Base-by-base conservation (phyloP, 1,140 invertebrate species). In the Drosophila santomea region DNA sequence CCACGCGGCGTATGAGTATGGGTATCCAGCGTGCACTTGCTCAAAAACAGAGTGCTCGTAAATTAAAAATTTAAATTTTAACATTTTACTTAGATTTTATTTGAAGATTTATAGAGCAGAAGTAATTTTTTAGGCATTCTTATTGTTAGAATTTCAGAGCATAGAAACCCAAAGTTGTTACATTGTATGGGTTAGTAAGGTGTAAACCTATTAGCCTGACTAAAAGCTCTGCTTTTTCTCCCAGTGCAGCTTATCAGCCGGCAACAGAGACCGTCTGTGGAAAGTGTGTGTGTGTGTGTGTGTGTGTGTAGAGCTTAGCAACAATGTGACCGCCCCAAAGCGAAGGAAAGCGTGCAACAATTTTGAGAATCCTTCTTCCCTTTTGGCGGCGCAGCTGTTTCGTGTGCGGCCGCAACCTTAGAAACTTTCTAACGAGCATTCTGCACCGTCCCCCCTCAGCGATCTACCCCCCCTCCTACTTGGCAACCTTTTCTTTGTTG, bases 311-410 rank as follows among this genome's bases (percentile, higher is more conserved):
- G 35, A 63, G 80, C 43, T 63, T 74, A 39, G 54, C 52, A 85
- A 77, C 73, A 80, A 68, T 85, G 81, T 80, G 81, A 84, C 72
- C 60, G 52, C 64, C 67, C 50, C 38, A 43, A 68, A 69, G 66
- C 66, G 23, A 69, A 71, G 68, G 44, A 71, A 71, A 63, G 73
- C 74, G 58, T 74, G 82, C 82, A 85, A 81, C 78, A 82, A 76
- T 88, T 79, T 75, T 67, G 74, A 73, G 69, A 82, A 86, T 82
- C 74, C 68, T 71, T 58, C 68, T 71, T 58, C 66, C 67, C 66
- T 50, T 76, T 85, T 88, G 77, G 79, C 72, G 83, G 76, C 79
- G 62, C 79, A 88, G 69, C 74, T 86, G 83, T 88, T 82, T n/a
- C 83, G 62, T 50, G 77, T 64, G 61, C 56, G 58, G 63, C 57